Percentiles rank a stretch among this genome's conserved stretches.
Evolutionary conservation across 2,888 invertebrate species (phyloP).

Genomic region (Harpalus rubripes): DNA sequence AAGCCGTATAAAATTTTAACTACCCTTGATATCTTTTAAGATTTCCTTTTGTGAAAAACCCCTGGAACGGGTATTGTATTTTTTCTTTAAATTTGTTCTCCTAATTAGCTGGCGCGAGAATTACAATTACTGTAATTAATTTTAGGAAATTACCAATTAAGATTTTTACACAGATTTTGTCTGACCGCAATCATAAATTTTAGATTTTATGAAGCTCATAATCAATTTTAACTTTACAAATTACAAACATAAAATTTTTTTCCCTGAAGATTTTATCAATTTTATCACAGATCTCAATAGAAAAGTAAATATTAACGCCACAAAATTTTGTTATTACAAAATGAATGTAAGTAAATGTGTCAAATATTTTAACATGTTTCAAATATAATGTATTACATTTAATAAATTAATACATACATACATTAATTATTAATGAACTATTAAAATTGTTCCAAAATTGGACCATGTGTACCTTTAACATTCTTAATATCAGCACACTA

Average conservation of each 20-base stretch:
- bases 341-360: no score
- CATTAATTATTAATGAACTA: no score
- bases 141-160: constrained; percentile 56
- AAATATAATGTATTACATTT: no score
- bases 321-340: no score
- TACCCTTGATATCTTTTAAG: constrained; percentile 57
- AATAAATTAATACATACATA: no score
- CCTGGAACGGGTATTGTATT: constrained; percentile 41
- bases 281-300: not conserved
- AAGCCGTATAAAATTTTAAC: constrained; percentile 54
- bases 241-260: not conserved
- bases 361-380: no score
- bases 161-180: constrained; percentile 37
- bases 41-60: constrained; percentile 56
- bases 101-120: constrained; percentile 57
- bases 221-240: not conserved
- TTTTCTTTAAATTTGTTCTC: constrained; percentile 50
- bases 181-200: not conserved
- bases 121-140: constrained; percentile 59
- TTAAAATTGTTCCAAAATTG: no score
- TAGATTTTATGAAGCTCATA: not conserved
- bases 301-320: no score
- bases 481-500: no score
- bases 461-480: no score
- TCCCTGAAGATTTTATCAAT: not conserved